phyloP scores from a whole-genome alignment of 1,140 invertebrate species.

The Palaemon carinicauda region DNA sequence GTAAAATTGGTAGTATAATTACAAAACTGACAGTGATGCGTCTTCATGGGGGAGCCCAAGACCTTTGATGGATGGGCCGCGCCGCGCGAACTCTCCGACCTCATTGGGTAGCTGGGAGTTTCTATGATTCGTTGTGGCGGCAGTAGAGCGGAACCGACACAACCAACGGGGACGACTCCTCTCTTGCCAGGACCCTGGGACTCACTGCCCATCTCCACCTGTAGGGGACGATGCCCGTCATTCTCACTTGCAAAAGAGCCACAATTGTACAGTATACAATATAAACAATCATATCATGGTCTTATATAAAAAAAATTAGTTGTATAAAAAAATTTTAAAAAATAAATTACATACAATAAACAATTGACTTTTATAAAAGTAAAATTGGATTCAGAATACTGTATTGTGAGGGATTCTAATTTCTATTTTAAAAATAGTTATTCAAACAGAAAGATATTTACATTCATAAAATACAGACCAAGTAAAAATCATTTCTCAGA shows the following conservation, averaged over 20 bases:
- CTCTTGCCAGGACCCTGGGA: conserved; percentile 36
- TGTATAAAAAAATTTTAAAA: too few relatives aligned
- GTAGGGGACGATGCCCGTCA: conserved; percentile 50
- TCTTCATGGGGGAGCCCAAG: conserved; percentile 20
- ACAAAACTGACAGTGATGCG: conserved; percentile 42
- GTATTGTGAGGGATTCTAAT: too few relatives aligned
- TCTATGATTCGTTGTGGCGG: conserved; percentile 15
- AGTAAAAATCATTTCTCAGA: too few relatives aligned
- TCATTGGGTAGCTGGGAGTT: not conserved
- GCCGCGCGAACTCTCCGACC: conserved; percentile 26
- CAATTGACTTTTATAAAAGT: too few relatives aligned
- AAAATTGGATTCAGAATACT: too few relatives aligned
- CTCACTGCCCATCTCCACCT: conserved; percentile 53
- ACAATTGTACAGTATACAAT: too few relatives aligned
- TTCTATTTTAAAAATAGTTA: too few relatives aligned
- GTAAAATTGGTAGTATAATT: conserved; percentile 46
- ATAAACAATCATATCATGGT: too few relatives aligned
- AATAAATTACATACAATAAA: too few relatives aligned
- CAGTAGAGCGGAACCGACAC: conserved; percentile 28
- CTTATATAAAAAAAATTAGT: too few relatives aligned
- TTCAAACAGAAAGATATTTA: too few relatives aligned
- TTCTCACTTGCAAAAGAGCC: not conserved
- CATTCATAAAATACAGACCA: too few relatives aligned
- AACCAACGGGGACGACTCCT: conserved; percentile 37
- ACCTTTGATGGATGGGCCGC: not conserved